Conservation (phyloP, 2,113 vertebrate species). For the Bubalus kerabau region DNA sequence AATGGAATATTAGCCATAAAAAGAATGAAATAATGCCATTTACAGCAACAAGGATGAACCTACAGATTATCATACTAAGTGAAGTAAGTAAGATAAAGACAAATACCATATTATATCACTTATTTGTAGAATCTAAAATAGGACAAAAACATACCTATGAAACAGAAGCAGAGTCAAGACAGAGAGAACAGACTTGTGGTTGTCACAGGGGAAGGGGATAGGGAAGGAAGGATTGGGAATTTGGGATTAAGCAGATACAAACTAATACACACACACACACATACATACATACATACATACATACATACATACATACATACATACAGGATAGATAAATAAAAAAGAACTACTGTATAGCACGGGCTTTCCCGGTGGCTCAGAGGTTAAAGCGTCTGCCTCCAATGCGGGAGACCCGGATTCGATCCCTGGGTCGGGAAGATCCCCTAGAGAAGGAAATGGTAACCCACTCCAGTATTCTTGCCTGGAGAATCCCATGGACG, state of each 20-base stretch:
- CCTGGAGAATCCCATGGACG: too few relatives aligned
- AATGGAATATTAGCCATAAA: background rate
- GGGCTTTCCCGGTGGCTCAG: background rate
- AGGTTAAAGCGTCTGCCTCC: too few relatives aligned
- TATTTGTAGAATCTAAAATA: background rate
- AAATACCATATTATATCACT: background rate
- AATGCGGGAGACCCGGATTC: too few relatives aligned
- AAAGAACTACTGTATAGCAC: background rate
- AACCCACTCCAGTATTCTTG: too few relatives aligned
- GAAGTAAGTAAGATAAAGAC: background rate
- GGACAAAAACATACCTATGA: background rate
- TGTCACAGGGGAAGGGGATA: background rate
- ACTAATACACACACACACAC: background rate
- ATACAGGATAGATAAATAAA: background rate
- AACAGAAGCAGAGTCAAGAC: background rate
- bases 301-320: background rate
- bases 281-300: rapidly evolving
- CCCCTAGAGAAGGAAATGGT: too few relatives aligned
- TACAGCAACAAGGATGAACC: background rate
- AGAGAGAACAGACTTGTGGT: background rate
- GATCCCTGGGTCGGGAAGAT: too few relatives aligned
- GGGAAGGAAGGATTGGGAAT: background rate
- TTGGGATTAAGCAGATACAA: background rate
- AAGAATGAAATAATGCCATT: background rate
- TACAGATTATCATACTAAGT: background rate